These are phyloP conservation scores for Chrysemys picta DNA, from an alignment of 2,113 vertebrate genomes.

Conservation along the genomic window DNA sequence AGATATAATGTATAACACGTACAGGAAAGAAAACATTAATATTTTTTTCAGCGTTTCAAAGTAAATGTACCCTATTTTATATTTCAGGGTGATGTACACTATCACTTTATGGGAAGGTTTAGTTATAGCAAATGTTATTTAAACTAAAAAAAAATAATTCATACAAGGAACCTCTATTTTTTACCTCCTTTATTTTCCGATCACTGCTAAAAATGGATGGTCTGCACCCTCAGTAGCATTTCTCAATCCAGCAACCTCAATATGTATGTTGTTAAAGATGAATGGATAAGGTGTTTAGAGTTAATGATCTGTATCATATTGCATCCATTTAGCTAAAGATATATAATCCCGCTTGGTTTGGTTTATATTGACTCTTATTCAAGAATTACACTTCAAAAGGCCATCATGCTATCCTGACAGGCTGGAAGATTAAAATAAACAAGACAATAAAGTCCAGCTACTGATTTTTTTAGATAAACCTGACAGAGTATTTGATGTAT, in stretches of 20 bases:
- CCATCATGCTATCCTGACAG: slow-evolving; percentile 45
- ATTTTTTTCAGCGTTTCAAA: neutral
- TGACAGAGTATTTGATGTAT: slow-evolving; percentile 26
- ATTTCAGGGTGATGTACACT: slow-evolving; percentile 12
- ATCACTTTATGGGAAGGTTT: neutral
- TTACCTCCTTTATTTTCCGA: slow-evolving; percentile 11
- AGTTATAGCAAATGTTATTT: slow-evolving; percentile 24
- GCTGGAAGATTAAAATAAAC: slow-evolving; percentile 67
- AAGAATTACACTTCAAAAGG: slow-evolving; percentile 48
- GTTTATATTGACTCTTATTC: slow-evolving; percentile 68
- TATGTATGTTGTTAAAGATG: slow-evolving; percentile 70
- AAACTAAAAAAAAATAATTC: slow-evolving; percentile 42
- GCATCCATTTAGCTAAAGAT: slow-evolving; percentile 69
- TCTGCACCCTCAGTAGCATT: slow-evolving; percentile 20
- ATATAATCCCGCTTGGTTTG: slow-evolving; percentile 60
- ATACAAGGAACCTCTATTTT: neutral
- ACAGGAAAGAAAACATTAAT: slow-evolving; percentile 1
- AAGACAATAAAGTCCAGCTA: slow-evolving; percentile 46
- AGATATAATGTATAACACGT: neutral
- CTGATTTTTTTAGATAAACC: slow-evolving; percentile 30
- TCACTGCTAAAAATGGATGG: slow-evolving; percentile 56
- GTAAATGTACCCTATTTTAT: neutral
- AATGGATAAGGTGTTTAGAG: slow-evolving; percentile 69
- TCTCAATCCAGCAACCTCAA: slow-evolving; percentile 56
- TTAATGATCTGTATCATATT: slow-evolving; percentile 74